Conservation (phyloP, 2,888 invertebrate species). For the Chymomyza amoena region DNA sequence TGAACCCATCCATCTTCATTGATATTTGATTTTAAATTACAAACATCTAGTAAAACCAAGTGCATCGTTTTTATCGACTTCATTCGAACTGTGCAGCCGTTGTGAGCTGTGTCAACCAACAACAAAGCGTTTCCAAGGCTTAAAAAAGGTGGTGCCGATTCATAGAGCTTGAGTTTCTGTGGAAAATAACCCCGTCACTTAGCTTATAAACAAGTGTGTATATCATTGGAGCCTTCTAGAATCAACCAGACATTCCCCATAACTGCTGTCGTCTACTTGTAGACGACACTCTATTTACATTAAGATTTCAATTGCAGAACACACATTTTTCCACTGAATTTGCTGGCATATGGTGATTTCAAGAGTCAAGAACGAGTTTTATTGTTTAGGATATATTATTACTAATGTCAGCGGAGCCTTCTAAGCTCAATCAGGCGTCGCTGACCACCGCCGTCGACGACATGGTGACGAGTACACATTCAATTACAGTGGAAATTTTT, state of each 20-base stretch:
- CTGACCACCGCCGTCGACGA: background rate
- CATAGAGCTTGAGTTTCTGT: too few relatives aligned
- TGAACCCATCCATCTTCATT: too few relatives aligned
- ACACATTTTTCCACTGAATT: background rate
- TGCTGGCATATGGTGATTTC: background rate
- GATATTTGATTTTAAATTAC: too few relatives aligned
- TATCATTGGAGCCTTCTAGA: background rate
- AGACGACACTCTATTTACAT: background rate
- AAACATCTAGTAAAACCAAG: too few relatives aligned
- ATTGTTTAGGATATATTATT: background rate
- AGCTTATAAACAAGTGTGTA: too few relatives aligned
- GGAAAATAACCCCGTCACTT: too few relatives aligned
- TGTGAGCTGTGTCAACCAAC: too few relatives aligned
- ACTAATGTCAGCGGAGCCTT: background rate
- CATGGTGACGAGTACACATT: background rate
- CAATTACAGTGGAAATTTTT: slow-evolving; percentile 55
- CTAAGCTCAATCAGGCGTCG: background rate
- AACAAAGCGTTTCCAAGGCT: too few relatives aligned
- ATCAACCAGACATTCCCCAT: background rate
- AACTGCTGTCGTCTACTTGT: background rate
- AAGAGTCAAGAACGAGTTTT: background rate
- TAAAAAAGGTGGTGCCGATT: too few relatives aligned
- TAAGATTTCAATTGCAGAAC: background rate
- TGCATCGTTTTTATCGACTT: too few relatives aligned
- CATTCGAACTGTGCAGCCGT: too few relatives aligned